Conservation (phyloP, 2,797 vertebrate species). For the Neomorphus geoffroyi region DNA sequence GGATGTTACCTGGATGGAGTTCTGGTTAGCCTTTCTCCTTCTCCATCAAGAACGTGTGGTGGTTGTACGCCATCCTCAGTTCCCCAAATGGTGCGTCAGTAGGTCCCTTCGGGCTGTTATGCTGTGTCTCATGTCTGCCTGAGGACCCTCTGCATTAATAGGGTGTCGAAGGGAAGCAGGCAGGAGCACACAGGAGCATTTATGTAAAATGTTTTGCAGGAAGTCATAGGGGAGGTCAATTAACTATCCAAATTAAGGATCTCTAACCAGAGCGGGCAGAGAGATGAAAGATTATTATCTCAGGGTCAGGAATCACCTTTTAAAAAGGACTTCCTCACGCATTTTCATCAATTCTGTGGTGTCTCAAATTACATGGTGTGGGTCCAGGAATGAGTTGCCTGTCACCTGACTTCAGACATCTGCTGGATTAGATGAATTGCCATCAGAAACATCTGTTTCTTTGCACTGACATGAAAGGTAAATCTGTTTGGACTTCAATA, state of each 20-base stretch:
- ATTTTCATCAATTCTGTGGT: neutral
- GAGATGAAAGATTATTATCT: neutral
- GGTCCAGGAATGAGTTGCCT: neutral
- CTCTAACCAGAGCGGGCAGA: neutral
- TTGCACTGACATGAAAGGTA: neutral
- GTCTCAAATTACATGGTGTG: neutral
- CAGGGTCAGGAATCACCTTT: neutral
- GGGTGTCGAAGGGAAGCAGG: neutral
- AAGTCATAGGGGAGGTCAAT: neutral
- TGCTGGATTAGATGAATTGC: neutral
- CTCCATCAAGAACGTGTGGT: rapidly evolving
- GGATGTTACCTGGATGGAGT: neutral
- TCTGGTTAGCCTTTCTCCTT: neutral
- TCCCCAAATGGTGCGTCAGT: neutral
- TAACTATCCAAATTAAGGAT: neutral
- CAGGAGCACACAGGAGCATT: neutral
- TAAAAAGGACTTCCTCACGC: neutral
- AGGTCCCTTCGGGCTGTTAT: rapidly evolving
- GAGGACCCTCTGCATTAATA: neutral
- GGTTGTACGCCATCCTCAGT: neutral
- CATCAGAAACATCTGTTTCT: neutral
- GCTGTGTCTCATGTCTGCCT: neutral
- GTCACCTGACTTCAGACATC: neutral
- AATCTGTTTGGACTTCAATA: neutral
- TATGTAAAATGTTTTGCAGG: neutral